Conservation (phyloP, 2,888 invertebrate species). For the Mylabris sibirica region DNA sequence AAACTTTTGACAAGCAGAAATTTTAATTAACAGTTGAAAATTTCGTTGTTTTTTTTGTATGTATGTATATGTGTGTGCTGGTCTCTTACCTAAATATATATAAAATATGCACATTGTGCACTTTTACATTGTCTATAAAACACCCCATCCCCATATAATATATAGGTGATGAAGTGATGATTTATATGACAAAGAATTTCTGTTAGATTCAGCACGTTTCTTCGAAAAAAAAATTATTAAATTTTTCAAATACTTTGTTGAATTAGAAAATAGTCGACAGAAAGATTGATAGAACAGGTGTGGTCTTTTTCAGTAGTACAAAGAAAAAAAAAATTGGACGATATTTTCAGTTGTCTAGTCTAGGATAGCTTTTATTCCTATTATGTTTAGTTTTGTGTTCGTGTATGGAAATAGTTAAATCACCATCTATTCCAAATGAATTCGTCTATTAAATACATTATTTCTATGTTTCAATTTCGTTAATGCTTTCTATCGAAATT, state of each 20-base stretch:
- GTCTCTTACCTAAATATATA: neutral
- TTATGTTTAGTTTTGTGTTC: neutral
- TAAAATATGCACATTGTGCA: conserved; percentile 4
- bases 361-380: neutral
- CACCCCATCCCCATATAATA: no score
- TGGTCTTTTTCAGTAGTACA: neutral
- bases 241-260: neutral
- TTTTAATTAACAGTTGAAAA: neutral
- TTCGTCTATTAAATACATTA: neutral
- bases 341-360: neutral
- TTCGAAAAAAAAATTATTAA: neutral
- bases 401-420: neutral
- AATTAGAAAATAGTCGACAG: neutral
- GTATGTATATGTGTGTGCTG: neutral
- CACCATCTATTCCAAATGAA: neutral
- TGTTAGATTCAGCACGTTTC: neutral
- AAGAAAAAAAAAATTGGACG: neutral
- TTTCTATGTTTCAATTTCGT: conserved; percentile 27
- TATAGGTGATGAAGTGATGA: neutral
- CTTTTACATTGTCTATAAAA: neutral
- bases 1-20: neutral
- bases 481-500: conserved; percentile 44
- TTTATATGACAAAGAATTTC: neutral
- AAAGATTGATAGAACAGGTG: neutral
- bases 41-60: neutral